Base-by-base conservation (phyloP, 2,888 invertebrate genomes). In the Lysandra coridon region DNA sequence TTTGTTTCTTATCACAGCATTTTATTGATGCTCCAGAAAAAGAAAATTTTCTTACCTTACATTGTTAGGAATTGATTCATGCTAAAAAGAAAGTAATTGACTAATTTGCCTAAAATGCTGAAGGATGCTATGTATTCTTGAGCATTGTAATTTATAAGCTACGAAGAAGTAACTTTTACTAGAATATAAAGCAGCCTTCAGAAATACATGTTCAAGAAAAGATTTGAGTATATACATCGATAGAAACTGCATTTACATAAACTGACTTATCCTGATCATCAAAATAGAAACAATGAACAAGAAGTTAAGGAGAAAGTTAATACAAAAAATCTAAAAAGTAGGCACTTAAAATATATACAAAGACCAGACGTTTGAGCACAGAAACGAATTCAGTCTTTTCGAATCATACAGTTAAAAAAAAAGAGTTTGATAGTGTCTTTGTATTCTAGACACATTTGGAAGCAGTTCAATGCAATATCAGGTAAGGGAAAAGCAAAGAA, bases 1-100 rank as follows among this genome's bases (percentile, higher is more conserved):
- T 84, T 84, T 82, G 83, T 84, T 84, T 82, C 83, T 82, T 82
- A 75, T 44, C 37, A 75, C 30, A 5, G 5, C 12, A 23, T 75
- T 75, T 44, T 75, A 49, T 69, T 69, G 37, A 69, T 69, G 69
- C 37, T 69, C 33, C 69, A 69, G 69, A 14, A 69, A 37, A 69
- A 33, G 23, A 33, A 69, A 37, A 6, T 37, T 69, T 69, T 37
- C 33, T 69, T 17, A 69, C 17, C 33, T 33, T 69, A 69, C 12
- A 33, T 44, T 75, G 44, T 75, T 57, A 53, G 57, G 53, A 69
- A 69, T 69, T 37, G 37, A 37, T 69, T 69, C 33, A 69, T 33
- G 69, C 64, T 64, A 64, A 64, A 64, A 30, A 30, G 64, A 12
- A 64, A 64, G 30, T 64, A 33, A 69, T 69, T 69, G 69, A 69